Evolutionary conservation across 2,888 invertebrate species (phyloP).

Genomic region (Mythimna ferrago): DNA sequence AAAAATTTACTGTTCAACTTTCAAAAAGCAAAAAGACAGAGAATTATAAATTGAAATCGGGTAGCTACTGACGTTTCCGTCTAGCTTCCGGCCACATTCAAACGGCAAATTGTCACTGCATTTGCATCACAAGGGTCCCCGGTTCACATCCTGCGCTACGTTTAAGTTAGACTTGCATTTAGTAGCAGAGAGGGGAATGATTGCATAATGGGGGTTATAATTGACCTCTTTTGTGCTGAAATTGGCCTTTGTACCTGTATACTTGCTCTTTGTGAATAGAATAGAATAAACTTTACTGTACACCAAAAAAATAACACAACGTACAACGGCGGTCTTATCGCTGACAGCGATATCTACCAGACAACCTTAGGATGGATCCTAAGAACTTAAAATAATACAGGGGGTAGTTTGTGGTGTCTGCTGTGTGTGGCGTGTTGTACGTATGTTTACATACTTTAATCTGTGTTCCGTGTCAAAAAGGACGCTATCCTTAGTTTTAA

Average conservation of each 20-base stretch:
- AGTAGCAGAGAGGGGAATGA: slow-evolving; percentile 48
- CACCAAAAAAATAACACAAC: too few relatives aligned
- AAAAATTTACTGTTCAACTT: slow-evolving; percentile 1
- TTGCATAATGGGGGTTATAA: slow-evolving; percentile 51
- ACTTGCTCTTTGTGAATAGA: background rate
- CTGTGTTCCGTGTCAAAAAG: too few relatives aligned
- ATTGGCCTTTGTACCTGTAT: slow-evolving; percentile 38
- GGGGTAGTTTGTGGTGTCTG: too few relatives aligned
- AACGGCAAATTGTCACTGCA: slow-evolving; percentile 72
- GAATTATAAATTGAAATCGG: slow-evolving; percentile 42
- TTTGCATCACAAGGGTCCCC: slow-evolving; percentile 75
- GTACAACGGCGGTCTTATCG: too few relatives aligned
- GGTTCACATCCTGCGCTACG: slow-evolving; percentile 64
- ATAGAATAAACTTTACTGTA: too few relatives aligned
- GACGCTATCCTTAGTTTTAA: too few relatives aligned
- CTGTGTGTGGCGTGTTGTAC: background rate
- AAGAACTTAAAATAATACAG: too few relatives aligned
- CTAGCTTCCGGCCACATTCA: slow-evolving; percentile 60
- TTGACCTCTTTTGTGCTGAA: slow-evolving; percentile 52
- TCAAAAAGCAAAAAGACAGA: slow-evolving; percentile 18
- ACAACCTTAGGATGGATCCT: too few relatives aligned
- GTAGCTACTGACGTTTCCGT: slow-evolving; percentile 35
- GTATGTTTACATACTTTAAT: too few relatives aligned
- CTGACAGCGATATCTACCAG: too few relatives aligned
- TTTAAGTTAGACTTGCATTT: slow-evolving; percentile 55